Conservation (phyloP, 2,797 vertebrate species). For the Anguilla pacifica region DNA sequence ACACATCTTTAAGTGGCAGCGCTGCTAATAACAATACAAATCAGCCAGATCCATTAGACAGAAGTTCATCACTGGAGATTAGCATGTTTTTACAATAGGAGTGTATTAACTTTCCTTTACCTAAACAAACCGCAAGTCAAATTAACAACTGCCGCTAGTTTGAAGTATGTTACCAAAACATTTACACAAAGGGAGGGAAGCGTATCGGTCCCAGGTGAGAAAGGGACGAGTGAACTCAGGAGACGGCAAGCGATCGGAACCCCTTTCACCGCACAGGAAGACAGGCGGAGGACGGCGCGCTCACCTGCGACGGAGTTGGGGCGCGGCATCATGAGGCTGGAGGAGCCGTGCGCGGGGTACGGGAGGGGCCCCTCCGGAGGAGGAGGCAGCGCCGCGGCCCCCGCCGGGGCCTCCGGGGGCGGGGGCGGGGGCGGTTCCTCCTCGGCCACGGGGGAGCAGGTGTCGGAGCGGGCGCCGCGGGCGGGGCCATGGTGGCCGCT, state of each 20-base stretch:
- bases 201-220: not conserved
- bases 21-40: not conserved
- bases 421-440: slow-evolving; percentile 77
- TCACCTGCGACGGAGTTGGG: slow-evolving; percentile 99
- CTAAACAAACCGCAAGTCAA: not conserved
- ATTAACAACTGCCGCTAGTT: not conserved
- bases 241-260: not conserved
- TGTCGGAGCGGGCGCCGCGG: slow-evolving; percentile 81
- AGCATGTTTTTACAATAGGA: not conserved
- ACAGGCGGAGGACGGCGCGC: not conserved
- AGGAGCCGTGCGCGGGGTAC: slow-evolving; percentile 77
- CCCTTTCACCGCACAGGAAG: not conserved
- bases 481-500: slow-evolving; percentile 80
- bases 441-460: slow-evolving; percentile 94
- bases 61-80: not conserved
- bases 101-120: not conserved
- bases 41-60: not conserved
- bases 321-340: slow-evolving; percentile 91
- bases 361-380: slow-evolving; percentile 80
- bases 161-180: not conserved
- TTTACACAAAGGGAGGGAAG: not conserved
- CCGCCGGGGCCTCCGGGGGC: slow-evolving; percentile 59
- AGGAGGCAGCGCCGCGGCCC: slow-evolving; percentile 41
- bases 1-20: not conserved
- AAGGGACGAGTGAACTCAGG: not conserved